A percentile compares a stretch with the other conserved stretches of the same genome.
Evolutionary conservation across 2,797 vertebrate genomes (phyloP).

Genomic region (Ammospiza maritima): DNA sequence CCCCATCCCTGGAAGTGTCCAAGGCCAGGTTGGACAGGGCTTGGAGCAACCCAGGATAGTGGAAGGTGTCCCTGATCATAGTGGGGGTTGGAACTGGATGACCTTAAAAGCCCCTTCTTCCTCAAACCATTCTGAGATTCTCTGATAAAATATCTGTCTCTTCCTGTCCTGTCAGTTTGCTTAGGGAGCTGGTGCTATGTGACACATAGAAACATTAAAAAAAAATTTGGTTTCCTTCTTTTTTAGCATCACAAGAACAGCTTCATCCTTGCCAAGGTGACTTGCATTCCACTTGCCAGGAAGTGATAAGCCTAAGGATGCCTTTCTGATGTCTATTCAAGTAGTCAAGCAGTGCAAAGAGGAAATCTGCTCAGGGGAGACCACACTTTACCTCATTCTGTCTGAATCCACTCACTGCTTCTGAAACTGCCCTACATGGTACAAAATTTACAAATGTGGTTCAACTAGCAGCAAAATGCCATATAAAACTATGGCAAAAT

Average conservation of each 20-base stretch:
- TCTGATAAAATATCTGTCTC: neutral
- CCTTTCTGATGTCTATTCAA: neutral
- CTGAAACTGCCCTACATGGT: neutral
- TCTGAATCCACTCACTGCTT: neutral
- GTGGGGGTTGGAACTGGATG: neutral
- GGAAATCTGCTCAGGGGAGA: neutral
- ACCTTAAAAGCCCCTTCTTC: neutral
- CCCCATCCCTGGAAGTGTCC: neutral
- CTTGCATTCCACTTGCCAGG: neutral
- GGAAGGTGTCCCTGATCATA: neutral
- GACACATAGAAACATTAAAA: accelerated
- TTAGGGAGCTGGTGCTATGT: neutral
- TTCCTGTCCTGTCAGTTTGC: neutral
- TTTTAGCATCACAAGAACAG: neutral
- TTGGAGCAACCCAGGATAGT: neutral
- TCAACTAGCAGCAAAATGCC: neutral
- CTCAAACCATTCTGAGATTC: neutral
- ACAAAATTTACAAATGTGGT: neutral
- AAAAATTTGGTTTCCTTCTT: neutral
- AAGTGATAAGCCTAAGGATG: accelerated
- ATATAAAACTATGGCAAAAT: too few species aligned
- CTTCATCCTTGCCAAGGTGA: neutral
- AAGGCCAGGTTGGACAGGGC: accelerated
- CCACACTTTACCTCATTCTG: neutral
- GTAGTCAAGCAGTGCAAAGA: neutral